Evolutionary conservation across 2,888 invertebrate genomes (phyloP).

Genomic region (Notodonta dromedarius): DNA sequence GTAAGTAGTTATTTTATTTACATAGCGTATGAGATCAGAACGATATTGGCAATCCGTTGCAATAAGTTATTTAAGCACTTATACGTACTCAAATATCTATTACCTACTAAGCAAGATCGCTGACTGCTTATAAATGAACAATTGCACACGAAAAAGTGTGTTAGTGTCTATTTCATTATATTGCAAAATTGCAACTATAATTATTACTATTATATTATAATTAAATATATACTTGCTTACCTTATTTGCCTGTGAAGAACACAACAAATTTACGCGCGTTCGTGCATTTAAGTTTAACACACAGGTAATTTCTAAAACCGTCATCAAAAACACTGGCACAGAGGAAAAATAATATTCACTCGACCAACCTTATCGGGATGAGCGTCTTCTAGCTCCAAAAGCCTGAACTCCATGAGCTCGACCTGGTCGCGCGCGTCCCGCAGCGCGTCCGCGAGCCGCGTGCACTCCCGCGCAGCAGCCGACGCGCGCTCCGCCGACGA

Average conservation of each 20-base stretch:
- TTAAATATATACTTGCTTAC: background rate
- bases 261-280: too few species aligned
- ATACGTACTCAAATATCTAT: too few species aligned
- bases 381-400: slow-evolving; percentile 90
- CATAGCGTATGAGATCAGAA: slow-evolving; percentile 2
- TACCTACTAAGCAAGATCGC: too few species aligned
- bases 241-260: too few species aligned
- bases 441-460: slow-evolving; percentile 86
- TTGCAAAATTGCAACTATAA: too few species aligned
- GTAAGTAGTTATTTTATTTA: background rate
- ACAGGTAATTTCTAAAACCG: background rate
- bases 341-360: background rate
- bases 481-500: slow-evolving; percentile 73
- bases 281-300: background rate
- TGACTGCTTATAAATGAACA: too few species aligned
- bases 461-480: slow-evolving; percentile 77
- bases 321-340: background rate
- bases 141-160: too few species aligned
- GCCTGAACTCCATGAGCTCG: slow-evolving; percentile 91
- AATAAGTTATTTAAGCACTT: background rate
- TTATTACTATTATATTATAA: background rate
- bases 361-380: slow-evolving; percentile 76
- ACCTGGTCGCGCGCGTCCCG: slow-evolving; percentile 91
- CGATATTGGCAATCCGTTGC: background rate
- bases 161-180: too few species aligned